Percentiles rank a stretch among this genome's conserved stretches.
Conservation (phyloP, 2,797 vertebrate species). For the Danio kyathit region DNA sequence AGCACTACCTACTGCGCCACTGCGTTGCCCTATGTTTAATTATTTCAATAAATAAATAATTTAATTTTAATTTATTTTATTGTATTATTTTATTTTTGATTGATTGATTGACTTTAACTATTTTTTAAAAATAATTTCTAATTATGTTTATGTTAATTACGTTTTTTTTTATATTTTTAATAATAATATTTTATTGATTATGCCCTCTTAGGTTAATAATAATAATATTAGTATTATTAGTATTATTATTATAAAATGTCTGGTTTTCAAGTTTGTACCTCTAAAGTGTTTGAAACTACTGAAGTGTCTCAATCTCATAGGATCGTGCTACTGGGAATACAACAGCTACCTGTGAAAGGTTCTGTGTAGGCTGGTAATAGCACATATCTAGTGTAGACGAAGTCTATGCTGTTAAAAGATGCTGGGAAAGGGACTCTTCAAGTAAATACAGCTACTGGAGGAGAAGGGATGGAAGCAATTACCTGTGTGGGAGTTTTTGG, state of each 20-base stretch:
- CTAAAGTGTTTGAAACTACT: not conserved
- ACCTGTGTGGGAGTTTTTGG: constrained; percentile 47
- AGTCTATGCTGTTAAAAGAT: constrained; percentile 1
- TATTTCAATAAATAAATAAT: no score
- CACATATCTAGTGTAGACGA: not conserved
- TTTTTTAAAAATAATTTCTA: no score
- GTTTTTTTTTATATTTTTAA: no score
- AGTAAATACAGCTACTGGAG: constrained; percentile 10
- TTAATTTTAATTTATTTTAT: no score
- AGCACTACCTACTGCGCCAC: no score
- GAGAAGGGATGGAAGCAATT: constrained; percentile 44
- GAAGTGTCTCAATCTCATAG: not conserved
- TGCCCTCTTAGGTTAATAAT: no score
- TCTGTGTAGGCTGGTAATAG: not conserved
- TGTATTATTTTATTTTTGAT: no score
- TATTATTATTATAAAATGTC: not conserved
- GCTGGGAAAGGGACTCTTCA: not conserved
- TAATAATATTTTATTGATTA: no score
- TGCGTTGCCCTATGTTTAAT: no score
- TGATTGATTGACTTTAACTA: no score
- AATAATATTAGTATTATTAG: no score
- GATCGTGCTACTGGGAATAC: not conserved
- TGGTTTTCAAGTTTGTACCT: not conserved
- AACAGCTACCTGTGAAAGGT: not conserved
- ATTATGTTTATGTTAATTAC: no score